These are phyloP conservation scores for Dermochelys coriacea DNA, from an alignment of 2,797 vertebrate genomes.

Conservation along the genomic window DNA sequence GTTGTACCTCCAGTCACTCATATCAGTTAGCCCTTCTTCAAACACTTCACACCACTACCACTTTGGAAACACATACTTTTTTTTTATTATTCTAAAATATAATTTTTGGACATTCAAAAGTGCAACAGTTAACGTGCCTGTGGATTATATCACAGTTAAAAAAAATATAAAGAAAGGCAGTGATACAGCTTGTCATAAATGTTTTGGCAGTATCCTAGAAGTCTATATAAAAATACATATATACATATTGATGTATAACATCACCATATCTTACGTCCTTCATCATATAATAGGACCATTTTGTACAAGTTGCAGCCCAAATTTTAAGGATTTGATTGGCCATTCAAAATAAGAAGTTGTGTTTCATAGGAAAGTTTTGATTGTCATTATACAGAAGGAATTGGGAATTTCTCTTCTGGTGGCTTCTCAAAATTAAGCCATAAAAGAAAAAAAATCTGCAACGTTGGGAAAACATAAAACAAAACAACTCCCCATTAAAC, in stretches of 20 bases:
- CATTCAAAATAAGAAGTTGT: constrained; percentile 76
- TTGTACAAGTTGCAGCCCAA: constrained; percentile 83
- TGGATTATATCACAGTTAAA: constrained; percentile 93
- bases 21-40: constrained; percentile 68
- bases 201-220: constrained; percentile 87
- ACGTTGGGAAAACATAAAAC: constrained; percentile 59
- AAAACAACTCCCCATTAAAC: constrained; percentile 6
- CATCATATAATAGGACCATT: constrained; percentile 84
- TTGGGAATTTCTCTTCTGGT: constrained; percentile 67
- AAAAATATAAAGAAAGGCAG: constrained; percentile 90
- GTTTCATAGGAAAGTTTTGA: constrained; percentile 78
- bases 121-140: constrained; percentile 94
- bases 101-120: constrained; percentile 90
- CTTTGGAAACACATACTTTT: constrained; percentile 80
- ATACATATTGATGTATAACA: constrained; percentile 94
- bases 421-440: constrained; percentile 76
- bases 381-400: constrained; percentile 77
- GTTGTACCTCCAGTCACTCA: constrained; percentile 63
- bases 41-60: constrained; percentile 79
- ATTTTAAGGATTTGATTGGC: constrained; percentile 77
- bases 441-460: constrained; percentile 57
- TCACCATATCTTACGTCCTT: constrained; percentile 87
- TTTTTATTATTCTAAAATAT: constrained; percentile 89
- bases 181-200: constrained; percentile 92
- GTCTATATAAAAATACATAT: constrained; percentile 89